Evolutionary conservation across 1,140 invertebrate species (phyloP).

Genomic region (Zaprionus lachaisei): DNA sequence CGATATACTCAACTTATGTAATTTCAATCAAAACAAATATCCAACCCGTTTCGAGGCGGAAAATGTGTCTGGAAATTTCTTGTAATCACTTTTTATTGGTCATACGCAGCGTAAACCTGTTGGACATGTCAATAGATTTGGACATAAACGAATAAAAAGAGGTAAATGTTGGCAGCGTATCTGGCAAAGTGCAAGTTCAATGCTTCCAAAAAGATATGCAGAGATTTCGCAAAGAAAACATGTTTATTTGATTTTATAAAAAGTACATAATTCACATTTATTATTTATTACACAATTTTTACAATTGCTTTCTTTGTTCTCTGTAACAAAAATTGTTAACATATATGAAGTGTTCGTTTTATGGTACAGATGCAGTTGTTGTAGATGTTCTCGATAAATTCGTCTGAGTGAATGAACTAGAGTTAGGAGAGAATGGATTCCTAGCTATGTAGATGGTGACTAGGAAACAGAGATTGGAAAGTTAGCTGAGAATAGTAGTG

Average conservation of each 20-base stretch:
- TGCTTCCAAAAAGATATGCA: constrained; percentile 51
- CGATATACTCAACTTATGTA: constrained; percentile 56
- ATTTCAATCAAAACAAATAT: constrained; percentile 56
- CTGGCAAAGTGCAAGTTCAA: constrained; percentile 68
- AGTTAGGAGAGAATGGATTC: constrained; percentile 39
- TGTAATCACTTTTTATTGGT: constrained; percentile 52
- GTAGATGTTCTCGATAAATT: constrained; percentile 62
- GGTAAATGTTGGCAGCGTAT: constrained; percentile 14
- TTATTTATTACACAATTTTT: constrained; percentile 80
- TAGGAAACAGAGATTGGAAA: constrained; percentile 52
- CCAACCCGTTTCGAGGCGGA: constrained; percentile 69
- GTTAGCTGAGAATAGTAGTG: constrained; percentile 1
- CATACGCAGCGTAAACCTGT: constrained; percentile 66
- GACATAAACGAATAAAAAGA: constrained; percentile 45
- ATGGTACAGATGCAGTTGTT: constrained; percentile 39
- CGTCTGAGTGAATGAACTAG: constrained; percentile 67
- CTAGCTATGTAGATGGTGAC: constrained; percentile 66
- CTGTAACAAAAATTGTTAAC: constrained; percentile 65
- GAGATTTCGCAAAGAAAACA: constrained; percentile 30
- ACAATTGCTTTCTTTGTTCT: constrained; percentile 64
- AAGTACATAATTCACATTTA: constrained; percentile 83
- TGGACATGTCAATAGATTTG: constrained; percentile 53
- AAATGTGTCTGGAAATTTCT: constrained; percentile 59
- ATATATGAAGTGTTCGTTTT: constrained; percentile 41
- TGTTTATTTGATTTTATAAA: constrained; percentile 77